phyloP scores from a whole-genome alignment of 2,113 vertebrate species.

The Anarhynchus alexandrinus region DNA sequence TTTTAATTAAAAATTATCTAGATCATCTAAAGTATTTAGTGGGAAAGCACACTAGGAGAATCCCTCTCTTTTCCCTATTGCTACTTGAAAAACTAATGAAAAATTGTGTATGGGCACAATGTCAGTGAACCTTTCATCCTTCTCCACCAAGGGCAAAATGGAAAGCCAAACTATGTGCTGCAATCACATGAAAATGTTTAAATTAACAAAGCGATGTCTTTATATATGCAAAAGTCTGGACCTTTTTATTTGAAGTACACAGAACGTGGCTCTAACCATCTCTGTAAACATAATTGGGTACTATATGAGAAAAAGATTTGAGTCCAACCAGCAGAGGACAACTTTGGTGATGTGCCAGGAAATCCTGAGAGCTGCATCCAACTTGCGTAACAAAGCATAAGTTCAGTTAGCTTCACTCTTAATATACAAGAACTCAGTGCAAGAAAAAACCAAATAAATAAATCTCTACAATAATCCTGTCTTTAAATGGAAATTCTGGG shows the following conservation, averaged over 20 bases:
- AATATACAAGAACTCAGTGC: not conserved
- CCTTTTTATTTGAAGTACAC: not conserved
- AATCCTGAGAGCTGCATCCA: not conserved
- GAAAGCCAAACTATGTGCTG: not conserved
- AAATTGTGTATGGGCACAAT: not conserved
- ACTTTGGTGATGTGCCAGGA: not conserved
- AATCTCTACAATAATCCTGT: not conserved
- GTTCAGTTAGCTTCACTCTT: not conserved
- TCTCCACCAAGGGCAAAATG: not conserved
- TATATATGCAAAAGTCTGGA: not conserved
- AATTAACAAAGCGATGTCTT: not conserved
- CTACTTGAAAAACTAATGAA: not conserved
- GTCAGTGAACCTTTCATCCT: not conserved
- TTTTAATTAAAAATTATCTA: not conserved
- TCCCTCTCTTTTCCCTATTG: not conserved
- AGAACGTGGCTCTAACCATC: not conserved
- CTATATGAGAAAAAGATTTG: not conserved
- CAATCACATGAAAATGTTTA: not conserved
- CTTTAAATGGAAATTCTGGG: not conserved
- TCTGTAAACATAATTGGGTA: not conserved
- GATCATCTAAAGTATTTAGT: not conserved
- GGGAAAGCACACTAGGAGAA: not conserved
- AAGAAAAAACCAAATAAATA: not conserved
- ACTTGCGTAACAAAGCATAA: not conserved
- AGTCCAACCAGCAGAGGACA: not conserved